Evolutionary conservation across 2,888 invertebrate species (phyloP), one percentile per base, ranked within the genome.

Genomic region (Tanypteryx hageni): DNA sequence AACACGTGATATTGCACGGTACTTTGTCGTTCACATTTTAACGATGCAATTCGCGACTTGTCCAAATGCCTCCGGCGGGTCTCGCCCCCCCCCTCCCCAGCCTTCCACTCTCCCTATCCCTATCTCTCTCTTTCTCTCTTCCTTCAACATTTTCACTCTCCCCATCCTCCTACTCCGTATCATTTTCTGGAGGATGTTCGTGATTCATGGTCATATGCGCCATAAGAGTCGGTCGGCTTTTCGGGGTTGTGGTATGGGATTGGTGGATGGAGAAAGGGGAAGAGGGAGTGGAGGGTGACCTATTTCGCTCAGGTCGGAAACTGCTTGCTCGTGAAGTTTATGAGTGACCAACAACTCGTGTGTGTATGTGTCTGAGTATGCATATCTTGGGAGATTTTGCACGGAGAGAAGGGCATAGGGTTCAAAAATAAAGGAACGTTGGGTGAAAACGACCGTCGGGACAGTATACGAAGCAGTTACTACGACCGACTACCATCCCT

Each of bases 11-110:
- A 64, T 89, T 64, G 18, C 64, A 44, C 8, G 89, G 89, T 89
- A 89, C 68, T 89, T 89, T 89, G 89, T 89, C 89, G 89, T 64
- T 64, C 61, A 61, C 61, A 64, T 89, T 89, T 89, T 89, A 89
- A 89, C 89, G 89, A 89, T 44, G 68, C 64, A 89, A 89, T 89
- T 89, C 64, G 83, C 10, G 44, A 83, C 18, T n/a, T n/a, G 64
- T 68, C 64, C 89, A 18, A 44, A 18, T 14, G 68, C 89, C 89
- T 56, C 89, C 18, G 86, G 86, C 18, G 58, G 82, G 82, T 2
- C 85, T 86, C 59, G 22, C 27, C n/a, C 31, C 27, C 27, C 31
- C 59, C 61, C 59, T 18, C 86, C 68, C 8, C 68, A 64, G n/a
- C 64, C 64, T n/a, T n/a, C n/a, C n/a, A n/a, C n/a, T n/a, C n/a